Evolutionary conservation across 2,888 invertebrate species (phyloP).

Genomic region (Andricus curvator): DNA sequence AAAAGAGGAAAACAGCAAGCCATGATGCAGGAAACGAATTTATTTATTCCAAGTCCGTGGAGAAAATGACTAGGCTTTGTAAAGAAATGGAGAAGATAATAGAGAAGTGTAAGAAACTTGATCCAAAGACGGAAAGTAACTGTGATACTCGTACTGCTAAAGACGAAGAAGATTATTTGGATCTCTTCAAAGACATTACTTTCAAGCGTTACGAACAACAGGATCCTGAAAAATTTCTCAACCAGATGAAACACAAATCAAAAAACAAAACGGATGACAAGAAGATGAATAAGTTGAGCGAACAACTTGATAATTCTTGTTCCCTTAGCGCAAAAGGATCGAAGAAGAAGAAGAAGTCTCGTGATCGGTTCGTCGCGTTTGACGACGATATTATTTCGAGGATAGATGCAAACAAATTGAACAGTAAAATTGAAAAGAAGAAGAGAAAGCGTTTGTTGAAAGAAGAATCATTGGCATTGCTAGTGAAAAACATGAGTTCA

Average conservation of each 20-base stretch:
- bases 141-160: background rate
- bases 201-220: slow-evolving; percentile 22
- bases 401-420: slow-evolving; percentile 9
- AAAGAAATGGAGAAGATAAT: background rate
- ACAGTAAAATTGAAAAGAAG: slow-evolving; percentile 17
- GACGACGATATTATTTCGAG: background rate
- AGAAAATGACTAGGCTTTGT: background rate
- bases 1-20: slow-evolving; percentile 24
- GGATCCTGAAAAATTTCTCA: background rate
- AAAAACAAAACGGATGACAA: background rate
- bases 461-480: background rate
- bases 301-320: background rate
- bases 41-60: background rate
- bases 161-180: slow-evolving; percentile 13
- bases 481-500: background rate
- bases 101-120: background rate
- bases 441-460: background rate
- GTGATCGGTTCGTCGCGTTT: background rate
- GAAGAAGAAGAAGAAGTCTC: background rate
- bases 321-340: background rate
- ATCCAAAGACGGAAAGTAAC: background rate
- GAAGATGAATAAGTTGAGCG: slow-evolving; percentile 9
- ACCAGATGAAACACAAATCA: background rate
- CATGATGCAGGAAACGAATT: background rate
- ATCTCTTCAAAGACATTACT: slow-evolving; percentile 17